Conservation (phyloP, 2,888 invertebrate species). For the Drosophila borborema region DNA sequence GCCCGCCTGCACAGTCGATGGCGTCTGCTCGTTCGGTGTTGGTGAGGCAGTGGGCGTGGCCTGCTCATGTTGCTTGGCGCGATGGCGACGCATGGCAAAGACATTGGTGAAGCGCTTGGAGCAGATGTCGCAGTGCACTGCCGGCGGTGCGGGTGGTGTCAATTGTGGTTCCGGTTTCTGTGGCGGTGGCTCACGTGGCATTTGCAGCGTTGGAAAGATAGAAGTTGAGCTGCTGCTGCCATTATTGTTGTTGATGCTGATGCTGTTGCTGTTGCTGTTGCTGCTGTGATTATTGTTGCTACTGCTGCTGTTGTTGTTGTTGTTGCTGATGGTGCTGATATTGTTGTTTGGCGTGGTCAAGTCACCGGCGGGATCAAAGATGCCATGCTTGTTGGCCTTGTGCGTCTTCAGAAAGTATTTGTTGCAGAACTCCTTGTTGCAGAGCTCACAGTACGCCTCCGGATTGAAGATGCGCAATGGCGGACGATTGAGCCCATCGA, state of each 20-base stretch:
- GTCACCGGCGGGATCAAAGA: slow-evolving; percentile 88
- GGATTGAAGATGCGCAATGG: slow-evolving; percentile 96
- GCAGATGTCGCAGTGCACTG: slow-evolving; percentile 89
- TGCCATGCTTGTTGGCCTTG: slow-evolving; percentile 98
- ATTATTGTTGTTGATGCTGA: slow-evolving; percentile 27
- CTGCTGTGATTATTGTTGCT: slow-evolving; percentile 27
- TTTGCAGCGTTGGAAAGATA: slow-evolving; percentile 67
- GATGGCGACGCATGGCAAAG: slow-evolving; percentile 90
- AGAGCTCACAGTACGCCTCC: slow-evolving; percentile 98
- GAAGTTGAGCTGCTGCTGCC: slow-evolving; percentile 60
- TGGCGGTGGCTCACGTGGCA: slow-evolving; percentile 51
- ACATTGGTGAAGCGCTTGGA: slow-evolving; percentile 91
- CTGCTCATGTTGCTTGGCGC: slow-evolving; percentile 88
- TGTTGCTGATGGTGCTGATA: slow-evolving; percentile 40
- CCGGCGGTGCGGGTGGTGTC: slow-evolving; percentile 62
- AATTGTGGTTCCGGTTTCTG: slow-evolving; percentile 49
- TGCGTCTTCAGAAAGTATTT: slow-evolving; percentile 99
- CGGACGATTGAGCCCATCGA: slow-evolving; percentile 85
- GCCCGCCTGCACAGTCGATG: slow-evolving; percentile 21
- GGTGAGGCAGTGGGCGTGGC: slow-evolving; percentile 41
- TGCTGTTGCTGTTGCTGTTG: slow-evolving; percentile 38
- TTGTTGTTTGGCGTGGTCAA: slow-evolving; percentile 40
- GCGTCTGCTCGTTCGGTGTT: slow-evolving; percentile 39
- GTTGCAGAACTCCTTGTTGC: slow-evolving; percentile 99
- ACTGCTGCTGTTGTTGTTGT: slow-evolving; percentile 15